Base-by-base conservation (phyloP, 1,140 invertebrate genomes). In the Pararge aegeria region DNA sequence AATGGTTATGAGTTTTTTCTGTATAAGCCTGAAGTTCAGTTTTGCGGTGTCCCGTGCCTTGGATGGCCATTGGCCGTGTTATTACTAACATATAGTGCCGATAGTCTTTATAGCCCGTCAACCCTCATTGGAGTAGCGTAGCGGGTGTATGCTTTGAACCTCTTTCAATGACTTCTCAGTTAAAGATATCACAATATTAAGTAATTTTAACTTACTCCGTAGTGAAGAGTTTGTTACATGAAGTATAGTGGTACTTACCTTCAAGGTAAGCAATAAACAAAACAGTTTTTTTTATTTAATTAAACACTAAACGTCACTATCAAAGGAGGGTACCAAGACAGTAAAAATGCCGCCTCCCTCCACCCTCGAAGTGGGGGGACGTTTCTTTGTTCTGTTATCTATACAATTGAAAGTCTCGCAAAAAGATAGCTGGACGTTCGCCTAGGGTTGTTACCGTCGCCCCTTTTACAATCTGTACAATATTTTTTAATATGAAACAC, bases 311-410 rank as follows among this genome's bases (percentile, higher is more conserved):
- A 61, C 68, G 68, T 66, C 75, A 78, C 70, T 68, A 83, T 81
- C 75, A 83, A 80, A 34, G 77, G 74, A 67, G 80, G 82, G 75
- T 66, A 53, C 68, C 64, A 69, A 75, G 74, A 70, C 75, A 70
- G 66, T 82, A 85, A 86, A 88, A 86, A 86, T 82, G 30, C 30
- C 55, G 65, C 72, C 70, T 69, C 78, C 80, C 52, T 40, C 74
- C 70, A 75, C 79, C 54, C 49, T 29, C 18, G 38, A n/a, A 5
- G 12, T n/a, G n/a, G 15, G 59, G 71, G 56, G 63, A 68, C 60
- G 70, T 82, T 85, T 78, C 82, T 87, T 89, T 89, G 86, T 87
- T 80, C 83, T 75, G 80, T 87, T 89, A 89, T 89, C 86, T 87
- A 83, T 83, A 85, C 80, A 87, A 86, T 88, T 83, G 84, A 85